Percentiles rank a stretch among this genome's conserved stretches.
Conservation (phyloP, 2,888 invertebrate species). For the Mimas tiliae region DNA sequence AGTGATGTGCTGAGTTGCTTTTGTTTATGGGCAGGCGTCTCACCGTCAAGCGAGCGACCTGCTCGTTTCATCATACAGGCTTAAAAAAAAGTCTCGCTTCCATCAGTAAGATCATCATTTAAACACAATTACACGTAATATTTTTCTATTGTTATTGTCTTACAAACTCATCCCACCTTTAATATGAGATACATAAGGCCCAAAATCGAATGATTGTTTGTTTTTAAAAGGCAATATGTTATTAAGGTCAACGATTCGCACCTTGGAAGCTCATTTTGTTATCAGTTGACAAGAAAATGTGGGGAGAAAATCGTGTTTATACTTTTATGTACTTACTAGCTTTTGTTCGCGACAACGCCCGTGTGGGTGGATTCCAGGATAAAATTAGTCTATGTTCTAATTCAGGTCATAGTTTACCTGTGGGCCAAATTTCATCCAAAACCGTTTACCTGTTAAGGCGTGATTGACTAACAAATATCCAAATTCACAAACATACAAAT, state of each 20-base stretch:
- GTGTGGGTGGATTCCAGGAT: too few species aligned
- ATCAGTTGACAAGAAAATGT: constrained; percentile 73
- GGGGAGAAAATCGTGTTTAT: constrained; percentile 53
- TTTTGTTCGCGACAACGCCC: too few species aligned
- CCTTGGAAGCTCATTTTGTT: constrained; percentile 71
- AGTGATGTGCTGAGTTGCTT: too few species aligned
- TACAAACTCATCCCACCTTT: constrained; percentile 30
- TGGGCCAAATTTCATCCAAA: too few species aligned
- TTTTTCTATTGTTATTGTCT: constrained; percentile 29
- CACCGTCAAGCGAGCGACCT: too few species aligned
- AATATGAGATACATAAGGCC: constrained; percentile 34
- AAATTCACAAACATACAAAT: too few species aligned
- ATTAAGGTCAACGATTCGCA: constrained; percentile 78
- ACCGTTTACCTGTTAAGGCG: too few species aligned
- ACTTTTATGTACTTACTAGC: constrained; percentile 22
- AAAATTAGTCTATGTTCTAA: too few species aligned
- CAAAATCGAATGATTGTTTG: constrained; percentile 34
- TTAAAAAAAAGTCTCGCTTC: neutral
- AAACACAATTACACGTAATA: constrained; percentile 23
- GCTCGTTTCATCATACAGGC: too few species aligned
- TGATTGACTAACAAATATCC: too few species aligned
- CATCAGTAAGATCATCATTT: neutral
- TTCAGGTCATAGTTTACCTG: too few species aligned
- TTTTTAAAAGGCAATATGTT: constrained; percentile 35
- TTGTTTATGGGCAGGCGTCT: too few species aligned